Base-by-base conservation (phyloP, 2,888 invertebrate genomes). In the Mythimna lalbum region DNA sequence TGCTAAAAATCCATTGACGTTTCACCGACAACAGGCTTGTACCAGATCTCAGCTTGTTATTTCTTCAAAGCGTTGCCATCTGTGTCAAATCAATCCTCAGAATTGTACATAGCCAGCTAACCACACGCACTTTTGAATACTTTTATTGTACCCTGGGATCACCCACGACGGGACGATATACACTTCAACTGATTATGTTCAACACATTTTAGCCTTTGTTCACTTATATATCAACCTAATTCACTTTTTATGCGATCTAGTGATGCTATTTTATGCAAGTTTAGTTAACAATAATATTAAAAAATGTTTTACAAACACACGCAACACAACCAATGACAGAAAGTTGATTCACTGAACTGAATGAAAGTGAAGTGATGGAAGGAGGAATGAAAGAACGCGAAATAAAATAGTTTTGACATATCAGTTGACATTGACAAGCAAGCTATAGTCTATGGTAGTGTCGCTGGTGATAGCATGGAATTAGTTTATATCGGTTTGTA, bases 1-100 rank as follows among this genome's bases (percentile, higher is more conserved):
- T 94, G 89, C 79, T 92, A 94, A 85, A 90, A 88, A 90, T 91
- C 93, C 94, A 94, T 94, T 82, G 90, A 90, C 80, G 81, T 81
- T 62, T 82, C 76, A 76, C 61, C 4, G 52, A 69, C 65, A 43
- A 63, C 64, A 75, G 68, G 69, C 73, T 63, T 60, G 59, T 43
- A 59, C 65, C 52, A 73, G 60, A 12, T 69, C 63, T 47, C n/a
- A 50, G 67, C 47, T 60, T 27, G 43, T 31, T 19, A 64, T 50
- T 56, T 76, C 12, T 50, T 75, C 59, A 84, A 39, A 65, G 39
- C 53, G 27, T 62, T 73, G 76, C 73, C 83, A 83, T 81, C 52
- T 55, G 75, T 21, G 39, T 27, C 57, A 69, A 77, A 68, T 63
- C 61, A 69, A 75, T 74, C 63, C 62, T 74, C 36, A 53, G 60